Base-by-base conservation (phyloP, 2,888 invertebrate species). In the Crocallis elinguaria region DNA sequence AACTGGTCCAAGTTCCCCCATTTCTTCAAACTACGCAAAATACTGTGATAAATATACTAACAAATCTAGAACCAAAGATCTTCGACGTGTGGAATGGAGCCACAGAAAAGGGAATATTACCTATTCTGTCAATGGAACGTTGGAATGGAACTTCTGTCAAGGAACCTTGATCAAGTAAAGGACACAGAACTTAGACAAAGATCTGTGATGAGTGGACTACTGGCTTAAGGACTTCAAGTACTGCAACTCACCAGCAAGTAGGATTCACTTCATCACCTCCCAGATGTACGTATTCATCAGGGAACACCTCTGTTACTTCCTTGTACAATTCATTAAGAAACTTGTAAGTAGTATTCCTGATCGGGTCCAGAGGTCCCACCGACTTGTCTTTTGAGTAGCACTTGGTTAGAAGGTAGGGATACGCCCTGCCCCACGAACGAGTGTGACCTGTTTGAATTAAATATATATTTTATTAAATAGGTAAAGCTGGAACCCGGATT, bases 221-320 rank as follows among this genome's bases (percentile, higher is more conserved):
- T 7, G 1, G 8, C 3, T 5, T 23, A 23, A 3, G 1, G 3
- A 5, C n/a, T 23, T 23, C 3, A 6, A 23, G n/a, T 27, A 7
- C 8, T n/a, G 1, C 3, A 12, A 46, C 87, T 86, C 79, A 95
- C 97, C 97, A 98, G 77, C 97, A 98, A 43, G 89, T 87, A 71
- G 94, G 94, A 21, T 93, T 93, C 0, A 98, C 97, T 88, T 98
- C 98, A 79, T 98, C 98, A 0, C 97, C 98, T 3, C 98, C 98
- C 0, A 98, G 79, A 82, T 98, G 98, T n/a, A 98, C 71, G 75
- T 95, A 97, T 56, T 93, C 82, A 66, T 97, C 97, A 0, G 94
- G 94, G 77, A 98, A 98, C n/a, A 94, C 87, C 0, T 66, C 44
- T 29, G 86, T 84, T 0, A 96, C 91, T 86, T 97, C 97, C 21